Conservation (phyloP, 2,113 vertebrate species). For the Microtus pennsylvanicus region DNA sequence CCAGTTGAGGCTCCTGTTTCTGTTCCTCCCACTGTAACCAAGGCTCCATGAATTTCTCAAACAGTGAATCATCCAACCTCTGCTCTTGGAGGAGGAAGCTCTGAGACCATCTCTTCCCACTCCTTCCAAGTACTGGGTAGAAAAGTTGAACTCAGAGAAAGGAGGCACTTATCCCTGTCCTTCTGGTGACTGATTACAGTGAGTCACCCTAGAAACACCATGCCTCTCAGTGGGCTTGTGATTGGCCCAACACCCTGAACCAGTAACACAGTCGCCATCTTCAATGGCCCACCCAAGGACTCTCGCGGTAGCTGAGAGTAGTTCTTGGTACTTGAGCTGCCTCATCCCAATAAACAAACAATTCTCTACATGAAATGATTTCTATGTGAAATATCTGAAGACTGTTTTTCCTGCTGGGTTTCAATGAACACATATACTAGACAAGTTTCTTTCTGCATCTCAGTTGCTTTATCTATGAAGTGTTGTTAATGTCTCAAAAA, state of each 20-base stretch:
- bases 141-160: not conserved
- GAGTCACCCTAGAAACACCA: not conserved
- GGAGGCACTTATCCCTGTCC: not conserved
- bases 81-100: not conserved
- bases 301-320: not conserved
- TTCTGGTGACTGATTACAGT: not conserved
- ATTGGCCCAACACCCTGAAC: not conserved
- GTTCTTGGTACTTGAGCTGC: not conserved
- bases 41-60: not conserved
- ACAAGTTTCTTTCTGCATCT: not conserved
- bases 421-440: not conserved
- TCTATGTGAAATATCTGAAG: constrained; percentile 18
- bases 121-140: not conserved
- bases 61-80: not conserved
- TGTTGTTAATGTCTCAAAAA: not conserved
- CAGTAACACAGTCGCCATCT: not conserved
- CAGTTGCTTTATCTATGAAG: not conserved
- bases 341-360: not conserved
- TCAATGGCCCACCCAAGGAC: not conserved
- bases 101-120: not conserved
- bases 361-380: not conserved
- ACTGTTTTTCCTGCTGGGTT: not conserved
- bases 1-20: no score
- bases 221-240: not conserved
- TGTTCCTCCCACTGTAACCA: not conserved